Evolutionary conservation across 2,888 invertebrate species (phyloP), one percentile per base, ranked within the genome.

Genomic region (Stramonita haemastoma): DNA sequence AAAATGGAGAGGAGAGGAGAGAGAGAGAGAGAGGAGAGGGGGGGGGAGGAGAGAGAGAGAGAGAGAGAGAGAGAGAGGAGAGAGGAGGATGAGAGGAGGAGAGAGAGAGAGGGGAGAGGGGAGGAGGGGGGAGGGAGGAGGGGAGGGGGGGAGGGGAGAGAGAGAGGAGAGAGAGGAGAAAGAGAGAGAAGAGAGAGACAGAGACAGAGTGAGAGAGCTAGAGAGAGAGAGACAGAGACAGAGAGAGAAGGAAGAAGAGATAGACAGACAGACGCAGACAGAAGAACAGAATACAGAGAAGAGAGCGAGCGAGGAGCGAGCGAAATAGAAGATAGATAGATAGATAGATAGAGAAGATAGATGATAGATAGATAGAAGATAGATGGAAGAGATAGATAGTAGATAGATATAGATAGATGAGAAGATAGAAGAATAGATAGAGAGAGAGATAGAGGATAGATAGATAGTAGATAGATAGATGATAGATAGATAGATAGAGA

Each of bases 21-120:
- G 73, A 73, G 26, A 1, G 73, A 73, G 73, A n/a, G 73, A 73
- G 73, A 73, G 73, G 22, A 70, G 70, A 73, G 73, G 29, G n/a
- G n/a, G n/a, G 22, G n/a, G n/a, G n/a, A 5, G n/a, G 73, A 73
- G 26, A 4, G 73, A 73, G 26, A 1, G 73, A 73, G 73, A n/a
- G 73, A 73, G 73, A 73, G 73, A 73, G 73, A 73, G 73, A 73
- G 73, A 73, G 73, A 73, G 73, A 73, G 70, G n/a, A n/a, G n/a
- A n/a, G 26, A 26, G 26, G 70, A 70, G 70, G 26, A 26, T 26
- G 70, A 70, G 70, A 70, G 70, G 26, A 26, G 26, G 70, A 5
- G 70, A 70, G 73, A n/a, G 73, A 73, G 73, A 73, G 73, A 73
- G 22, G 26, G 22, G 26, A 22, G 26, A 26, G 26, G 70, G 26